Conservation (phyloP, 2,113 vertebrate species). For the Myocastor coypus region DNA sequence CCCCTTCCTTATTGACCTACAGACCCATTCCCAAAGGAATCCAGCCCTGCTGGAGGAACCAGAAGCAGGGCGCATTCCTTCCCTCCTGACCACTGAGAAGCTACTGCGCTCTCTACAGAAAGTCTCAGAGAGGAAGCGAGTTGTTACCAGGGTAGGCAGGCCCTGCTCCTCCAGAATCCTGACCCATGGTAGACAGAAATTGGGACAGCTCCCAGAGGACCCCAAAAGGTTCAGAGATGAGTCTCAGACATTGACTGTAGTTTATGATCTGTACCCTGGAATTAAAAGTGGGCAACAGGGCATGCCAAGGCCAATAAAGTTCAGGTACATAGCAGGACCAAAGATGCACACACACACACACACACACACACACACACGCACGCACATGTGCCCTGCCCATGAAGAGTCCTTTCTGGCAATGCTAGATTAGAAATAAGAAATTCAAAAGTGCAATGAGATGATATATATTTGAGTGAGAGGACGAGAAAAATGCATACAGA, state of each 20-base stretch:
- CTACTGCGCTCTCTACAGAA: not conserved
- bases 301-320: not conserved
- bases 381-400: too few species aligned
- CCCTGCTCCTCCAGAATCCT: not conserved
- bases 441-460: not conserved
- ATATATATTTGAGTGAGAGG: not conserved
- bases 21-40: not conserved
- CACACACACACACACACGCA: too few species aligned
- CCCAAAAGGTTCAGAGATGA: not conserved
- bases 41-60: not conserved
- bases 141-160: not conserved
- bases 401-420: not conserved
- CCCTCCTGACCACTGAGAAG: not conserved
- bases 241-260: not conserved
- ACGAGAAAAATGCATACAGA: not conserved
- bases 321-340: too few species aligned
- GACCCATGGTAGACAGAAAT: not conserved
- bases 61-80: not conserved
- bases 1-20: not conserved
- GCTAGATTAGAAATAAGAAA: not conserved
- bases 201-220: not conserved
- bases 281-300: not conserved
- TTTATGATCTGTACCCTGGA: not conserved
- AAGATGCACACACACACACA: not conserved
- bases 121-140: not conserved